These are phyloP conservation scores for Drosophila ohnishii DNA, from an alignment of 1,140 invertebrate genomes.

Conservation along the genomic window DNA sequence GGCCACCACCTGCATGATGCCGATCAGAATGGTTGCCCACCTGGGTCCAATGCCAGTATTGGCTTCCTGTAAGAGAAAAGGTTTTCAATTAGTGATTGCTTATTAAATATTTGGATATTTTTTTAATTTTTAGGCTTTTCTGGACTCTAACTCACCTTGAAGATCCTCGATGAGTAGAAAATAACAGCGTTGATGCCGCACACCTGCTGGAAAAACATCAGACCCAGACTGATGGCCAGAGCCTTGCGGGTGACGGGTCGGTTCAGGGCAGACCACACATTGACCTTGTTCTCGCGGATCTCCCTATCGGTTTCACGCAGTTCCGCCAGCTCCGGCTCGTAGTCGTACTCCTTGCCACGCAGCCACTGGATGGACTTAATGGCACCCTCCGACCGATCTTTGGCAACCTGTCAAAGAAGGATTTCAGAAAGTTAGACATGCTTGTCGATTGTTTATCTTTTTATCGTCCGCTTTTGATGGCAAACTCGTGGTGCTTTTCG, in stretches of 20 bases:
- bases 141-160: constrained; percentile 81
- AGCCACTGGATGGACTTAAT: constrained; percentile 86
- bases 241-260: constrained; percentile 87
- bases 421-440: constrained; percentile 7
- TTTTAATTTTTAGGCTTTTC: neutral
- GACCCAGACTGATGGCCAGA: constrained; percentile 88
- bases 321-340: constrained; percentile 86
- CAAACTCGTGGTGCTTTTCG: constrained; percentile 23
- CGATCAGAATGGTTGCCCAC: constrained; percentile 89
- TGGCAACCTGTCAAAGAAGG: constrained; percentile 71
- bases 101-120: neutral
- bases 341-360: constrained; percentile 87
- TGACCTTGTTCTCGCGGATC: constrained; percentile 85
- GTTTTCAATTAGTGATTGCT: neutral
- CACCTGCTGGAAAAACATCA: constrained; percentile 94
- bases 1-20: constrained; percentile 89
- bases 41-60: constrained; percentile 85
- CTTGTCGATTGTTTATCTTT: constrained; percentile 1
- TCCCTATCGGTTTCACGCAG: constrained; percentile 85
- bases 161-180: constrained; percentile 91
- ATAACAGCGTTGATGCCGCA: constrained; percentile 94
- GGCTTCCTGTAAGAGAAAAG: constrained; percentile 79
- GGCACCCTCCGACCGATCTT: constrained; percentile 86
- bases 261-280: constrained; percentile 85
- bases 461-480: constrained; percentile 13